phyloP scores from a whole-genome alignment of 2,797 vertebrate genomes.

The Syngnathus rostellatus region DNA sequence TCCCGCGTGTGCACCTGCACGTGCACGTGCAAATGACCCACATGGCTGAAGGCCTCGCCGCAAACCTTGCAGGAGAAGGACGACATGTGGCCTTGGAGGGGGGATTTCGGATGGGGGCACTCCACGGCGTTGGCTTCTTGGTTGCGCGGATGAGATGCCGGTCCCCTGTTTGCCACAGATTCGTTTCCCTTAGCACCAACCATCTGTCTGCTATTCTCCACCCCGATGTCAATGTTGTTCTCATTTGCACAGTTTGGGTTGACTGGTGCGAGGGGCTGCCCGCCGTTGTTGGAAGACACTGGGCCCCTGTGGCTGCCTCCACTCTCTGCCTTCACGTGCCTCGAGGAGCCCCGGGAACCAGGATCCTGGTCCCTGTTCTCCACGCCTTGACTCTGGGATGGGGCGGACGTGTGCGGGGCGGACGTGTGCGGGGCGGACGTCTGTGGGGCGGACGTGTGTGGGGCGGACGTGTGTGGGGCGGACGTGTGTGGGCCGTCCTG shows the following conservation, averaged over 20 bases:
- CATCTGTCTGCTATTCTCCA: constrained; percentile 63
- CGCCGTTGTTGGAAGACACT: constrained; percentile 39
- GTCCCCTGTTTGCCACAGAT: constrained; percentile 48
- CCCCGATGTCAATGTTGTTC: constrained; percentile 67
- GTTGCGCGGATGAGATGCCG: constrained; percentile 54
- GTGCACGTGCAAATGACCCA: constrained; percentile 64
- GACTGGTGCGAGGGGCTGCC: constrained; percentile 62
- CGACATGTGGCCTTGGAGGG: constrained; percentile 58
- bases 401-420: too few relatives aligned
- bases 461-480: constrained; percentile 20
- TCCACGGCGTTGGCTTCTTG: constrained; percentile 49
- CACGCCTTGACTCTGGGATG: constrained; percentile 56
- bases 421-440: too few relatives aligned
- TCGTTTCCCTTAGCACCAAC: constrained; percentile 50
- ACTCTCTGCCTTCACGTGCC: constrained; percentile 61
- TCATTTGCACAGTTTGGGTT: constrained; percentile 69
- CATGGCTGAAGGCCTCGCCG: constrained; percentile 63
- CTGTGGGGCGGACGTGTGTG: too few relatives aligned
- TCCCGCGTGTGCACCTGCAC: constrained; percentile 68
- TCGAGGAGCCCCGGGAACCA: constrained; percentile 38
- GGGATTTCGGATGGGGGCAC: constrained; percentile 62
- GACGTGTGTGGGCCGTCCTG: constrained; percentile 61
- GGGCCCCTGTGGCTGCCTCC: constrained; percentile 52
- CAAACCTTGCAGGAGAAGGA: constrained; percentile 69
- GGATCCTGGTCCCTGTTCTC: constrained; percentile 64